Conservation (phyloP, 1,140 invertebrate genomes). For the Drosophila grimshawi region DNA sequence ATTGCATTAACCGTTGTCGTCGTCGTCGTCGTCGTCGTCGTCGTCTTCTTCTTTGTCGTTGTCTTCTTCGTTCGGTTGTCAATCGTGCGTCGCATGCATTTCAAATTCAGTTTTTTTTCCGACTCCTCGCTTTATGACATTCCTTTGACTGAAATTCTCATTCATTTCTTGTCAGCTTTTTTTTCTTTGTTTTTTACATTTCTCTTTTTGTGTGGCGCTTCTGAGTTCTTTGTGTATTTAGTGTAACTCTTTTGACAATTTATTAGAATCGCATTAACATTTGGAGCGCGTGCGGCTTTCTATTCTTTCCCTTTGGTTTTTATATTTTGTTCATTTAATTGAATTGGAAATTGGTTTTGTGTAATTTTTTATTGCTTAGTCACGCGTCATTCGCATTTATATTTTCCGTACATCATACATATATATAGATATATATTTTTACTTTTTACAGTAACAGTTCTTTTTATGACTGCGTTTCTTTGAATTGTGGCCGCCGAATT, state of each 20-base stretch:
- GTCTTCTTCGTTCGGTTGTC: conserved; percentile 30
- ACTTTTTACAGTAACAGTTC: conserved; percentile 34
- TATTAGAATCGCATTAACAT: conserved; percentile 62
- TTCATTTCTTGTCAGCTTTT: conserved; percentile 48
- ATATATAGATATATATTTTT: background rate
- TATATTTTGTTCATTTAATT: conserved; percentile 43
- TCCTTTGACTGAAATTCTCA: conserved; percentile 56
- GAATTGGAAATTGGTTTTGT: conserved; percentile 42
- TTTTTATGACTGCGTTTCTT: conserved; percentile 21
- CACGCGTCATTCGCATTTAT: conserved; percentile 48
- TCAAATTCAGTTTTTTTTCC: conserved; percentile 32
- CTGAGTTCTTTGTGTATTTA: conserved; percentile 29
- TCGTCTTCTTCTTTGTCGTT: conserved; percentile 8
- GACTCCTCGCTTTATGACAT: conserved; percentile 23
- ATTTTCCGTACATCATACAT: conserved; percentile 9
- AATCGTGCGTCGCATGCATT: conserved; percentile 48
- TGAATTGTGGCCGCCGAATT: conserved; percentile 40
- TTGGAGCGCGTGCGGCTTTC: conserved; percentile 44
- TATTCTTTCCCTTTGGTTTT: conserved; percentile 21
- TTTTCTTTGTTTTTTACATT: background rate
- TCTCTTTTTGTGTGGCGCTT: conserved; percentile 34
- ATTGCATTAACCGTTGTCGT: conserved; percentile 54
- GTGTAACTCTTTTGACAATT: conserved; percentile 65
- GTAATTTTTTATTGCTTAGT: conserved; percentile 51
- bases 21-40: background rate